Evolutionary conservation across 2,797 vertebrate genomes (phyloP), one percentile per base, ranked within the genome.

Genomic region (Intellagama lesueurii): DNA sequence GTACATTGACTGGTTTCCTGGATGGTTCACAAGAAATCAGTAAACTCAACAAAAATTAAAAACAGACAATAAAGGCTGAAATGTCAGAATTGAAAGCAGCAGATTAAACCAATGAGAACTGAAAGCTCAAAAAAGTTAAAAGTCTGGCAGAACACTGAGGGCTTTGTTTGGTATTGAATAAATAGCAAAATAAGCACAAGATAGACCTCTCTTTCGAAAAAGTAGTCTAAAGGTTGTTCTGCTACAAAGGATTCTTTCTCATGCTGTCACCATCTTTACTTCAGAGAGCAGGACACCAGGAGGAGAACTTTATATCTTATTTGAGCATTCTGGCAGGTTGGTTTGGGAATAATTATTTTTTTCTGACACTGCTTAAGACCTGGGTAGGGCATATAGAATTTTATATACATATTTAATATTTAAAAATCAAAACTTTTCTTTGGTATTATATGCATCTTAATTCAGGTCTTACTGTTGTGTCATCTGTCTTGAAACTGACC

Each of bases 41-140:
- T 64, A 22, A 64, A 64, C 5, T 17, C 16, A 64, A 22, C 16
- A 22, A 22, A 5, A 64, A 64, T 64, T 64, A 64, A 64, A 64
- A 3, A 64, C 19, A 64, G 17, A 56, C 78, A 80, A 64, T 8
- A 60, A 35, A 60, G 4, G 28, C n/a, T 28, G 3, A 78, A 12
- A 11, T 12, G 24, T 16, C n/a, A n/a, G 0, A 16, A 47, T 22
- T 24, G 8, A n/a, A 47, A 49, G 0, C 28, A 66, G 3, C 14
- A 64, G 52, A 28, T 72, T 60, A 32, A 32, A 32, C 1, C 30
- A 60, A 64, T 81, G 16, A 81, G 16, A 56, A 3, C 17, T n/a
- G n/a, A 80, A 4, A 56, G 16, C 30, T 69, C 7, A 69, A 69
- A 69, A 14, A 26, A 26, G 9, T 56, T 52, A 52, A 79, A 52